Conservation (phyloP, 2,888 invertebrate genomes). For the Rhorus exstirpatorius region DNA sequence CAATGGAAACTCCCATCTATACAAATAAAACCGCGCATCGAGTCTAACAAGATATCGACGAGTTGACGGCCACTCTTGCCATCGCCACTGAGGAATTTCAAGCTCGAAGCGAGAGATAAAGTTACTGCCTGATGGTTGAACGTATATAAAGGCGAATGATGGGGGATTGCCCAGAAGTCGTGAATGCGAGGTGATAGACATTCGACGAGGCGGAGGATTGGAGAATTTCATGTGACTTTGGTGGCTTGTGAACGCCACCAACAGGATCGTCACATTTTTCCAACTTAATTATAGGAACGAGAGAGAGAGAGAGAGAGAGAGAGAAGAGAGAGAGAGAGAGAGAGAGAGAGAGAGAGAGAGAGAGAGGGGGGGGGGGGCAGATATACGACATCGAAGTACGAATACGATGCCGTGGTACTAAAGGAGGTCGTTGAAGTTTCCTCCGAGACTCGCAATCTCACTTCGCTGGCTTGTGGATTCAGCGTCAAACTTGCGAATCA, state of each 20-base stretch:
- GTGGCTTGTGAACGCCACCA: constrained; percentile 38
- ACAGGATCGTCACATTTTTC: constrained; percentile 78
- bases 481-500: constrained; percentile 60
- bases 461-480: constrained; percentile 52
- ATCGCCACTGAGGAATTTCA: constrained; percentile 67
- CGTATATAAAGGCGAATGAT: constrained; percentile 70
- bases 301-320: constrained; percentile 19
- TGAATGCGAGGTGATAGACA: constrained; percentile 34
- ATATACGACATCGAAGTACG: constrained; percentile 2
- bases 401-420: constrained; percentile 37
- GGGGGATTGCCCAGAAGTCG: constrained; percentile 44
- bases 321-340: constrained; percentile 19
- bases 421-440: constrained; percentile 56
- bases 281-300: constrained; percentile 82
- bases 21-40: background rate
- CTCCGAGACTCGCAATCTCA: constrained; percentile 45
- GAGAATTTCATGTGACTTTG: constrained; percentile 54
- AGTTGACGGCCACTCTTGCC: background rate
- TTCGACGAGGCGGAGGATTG: constrained; percentile 28
- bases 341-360: constrained; percentile 41
- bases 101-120: constrained; percentile 73
- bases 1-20: too few species aligned
- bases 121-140: constrained; percentile 69
- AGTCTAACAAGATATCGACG: background rate
- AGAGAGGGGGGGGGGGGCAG: background rate